Evolutionary conservation across 2,113 vertebrate species (phyloP), one percentile per base, ranked within the genome.

Genomic region (Mormoops blainvillei): DNA sequence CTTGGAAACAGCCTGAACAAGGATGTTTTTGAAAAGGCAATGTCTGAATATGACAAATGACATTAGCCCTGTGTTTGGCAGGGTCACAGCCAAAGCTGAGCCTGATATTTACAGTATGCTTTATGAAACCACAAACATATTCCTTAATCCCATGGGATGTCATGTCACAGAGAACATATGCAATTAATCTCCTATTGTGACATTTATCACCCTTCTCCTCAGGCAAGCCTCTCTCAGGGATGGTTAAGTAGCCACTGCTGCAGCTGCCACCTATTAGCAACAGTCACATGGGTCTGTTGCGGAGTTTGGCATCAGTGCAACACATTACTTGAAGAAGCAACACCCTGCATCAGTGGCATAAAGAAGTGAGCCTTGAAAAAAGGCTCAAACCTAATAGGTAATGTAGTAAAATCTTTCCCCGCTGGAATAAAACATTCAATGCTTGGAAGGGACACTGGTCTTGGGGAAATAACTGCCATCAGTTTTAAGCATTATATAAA

Each of bases 11-110:
- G 84, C 36, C 82, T 91, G 52, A 97, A 97, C 3, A 36, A 92
- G 86, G 89, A 96, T 91, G 81, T 89, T 97, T 95, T 92, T 76
- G 90, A 97, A 97, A 98, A 91, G 97, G 73, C 56, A 61, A 84
- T 97, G 96, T 97, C 98, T 98, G 96, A 98, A 98, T 98, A 98
- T 96, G 98, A 98, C 98, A 98, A 98, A 98, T 97, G 97, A 96
- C 96, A 98, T 98, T 98, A 98, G 97, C 70, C 92, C 67, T 0
- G 2, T 87, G 89, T 98, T 98, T 98, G 97, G 96, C 98, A 98
- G 96, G 98, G 95, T 82, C 15, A 96, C 85, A 95, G 94, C 80
- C 63, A 1, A 92, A 97, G 97, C 94, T 33, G 61, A 84, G 1
- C 2, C 52, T 98, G 97, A 97, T 98, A 98, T 98, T 98, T 98